Evolutionary conservation across 2,888 invertebrate genomes (phyloP).

Genomic region (Meliscaeva auricollis): DNA sequence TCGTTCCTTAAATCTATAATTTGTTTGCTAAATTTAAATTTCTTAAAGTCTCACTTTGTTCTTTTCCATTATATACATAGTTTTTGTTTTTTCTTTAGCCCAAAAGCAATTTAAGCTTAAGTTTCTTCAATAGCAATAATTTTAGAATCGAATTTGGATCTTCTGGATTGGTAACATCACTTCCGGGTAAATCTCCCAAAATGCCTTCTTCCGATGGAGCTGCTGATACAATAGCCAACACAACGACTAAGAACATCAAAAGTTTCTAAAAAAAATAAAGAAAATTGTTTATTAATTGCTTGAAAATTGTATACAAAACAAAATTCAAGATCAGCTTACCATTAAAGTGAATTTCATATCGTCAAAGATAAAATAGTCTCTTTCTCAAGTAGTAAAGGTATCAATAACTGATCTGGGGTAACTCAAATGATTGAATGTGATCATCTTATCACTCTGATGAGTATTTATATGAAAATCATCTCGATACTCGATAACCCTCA

Average conservation of each 20-base stretch:
- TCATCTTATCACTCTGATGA: neutral
- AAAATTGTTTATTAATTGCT: neutral
- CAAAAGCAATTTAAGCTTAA: slow-evolving; percentile 9
- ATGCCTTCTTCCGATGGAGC: slow-evolving; percentile 28
- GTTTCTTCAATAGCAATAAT: slow-evolving; percentile 18
- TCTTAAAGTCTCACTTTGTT: neutral
- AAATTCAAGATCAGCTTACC: neutral
- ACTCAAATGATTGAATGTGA: neutral
- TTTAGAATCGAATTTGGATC: neutral
- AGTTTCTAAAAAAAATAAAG: slow-evolving; percentile 8
- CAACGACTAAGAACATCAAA: slow-evolving; percentile 28
- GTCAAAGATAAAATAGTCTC: neutral
- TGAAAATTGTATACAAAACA: neutral
- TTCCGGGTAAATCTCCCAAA: slow-evolving; percentile 11
- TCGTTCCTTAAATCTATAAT: too few species aligned
- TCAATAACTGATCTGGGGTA: neutral
- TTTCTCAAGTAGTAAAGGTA: neutral
- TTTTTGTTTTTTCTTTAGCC: neutral
- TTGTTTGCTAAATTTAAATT: neutral
- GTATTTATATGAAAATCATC: slow-evolving; percentile 15
- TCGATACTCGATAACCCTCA: slow-evolving; percentile 2
- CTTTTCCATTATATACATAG: neutral
- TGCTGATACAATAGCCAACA: slow-evolving; percentile 10
- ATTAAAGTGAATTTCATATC: slow-evolving; percentile 33
- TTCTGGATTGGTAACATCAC: slow-evolving; percentile 21